Evolutionary conservation across 2,888 invertebrate species (phyloP), one percentile per base, ranked within the genome.

Genomic region (Drosophila trichaetosa): DNA sequence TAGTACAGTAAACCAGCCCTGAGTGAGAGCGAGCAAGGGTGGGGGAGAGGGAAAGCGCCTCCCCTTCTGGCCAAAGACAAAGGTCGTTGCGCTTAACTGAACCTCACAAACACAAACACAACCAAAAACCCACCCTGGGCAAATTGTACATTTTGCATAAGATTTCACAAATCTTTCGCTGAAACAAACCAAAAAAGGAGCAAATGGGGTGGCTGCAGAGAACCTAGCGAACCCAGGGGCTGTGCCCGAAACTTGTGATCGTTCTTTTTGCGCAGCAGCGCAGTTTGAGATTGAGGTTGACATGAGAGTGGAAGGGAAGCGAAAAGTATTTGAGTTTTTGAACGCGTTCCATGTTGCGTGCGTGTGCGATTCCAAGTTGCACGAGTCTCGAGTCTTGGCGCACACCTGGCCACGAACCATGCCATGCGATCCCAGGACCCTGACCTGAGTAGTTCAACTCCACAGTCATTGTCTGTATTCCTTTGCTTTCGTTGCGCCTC

Each of bases 381-480:
- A 85, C 90, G 91, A 89, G 77, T 76, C 74, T 89, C 89, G 90
- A 89, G 76, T 76, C 74, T 88, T 80, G 89, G 82, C 91, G 90
- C 91, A 89, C 91, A 91, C 91, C 91, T 91, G 91, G 91, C 75
- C 91, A 89, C 91, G 89, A 87, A 69, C 84, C 87, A 76, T 67
- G 82, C 73, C 79, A 82, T 87, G 79, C 76, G 83, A 83, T 80
- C 78, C 69, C 49, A 57, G 69, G 56, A 58, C 76, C 53, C 63
- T 49, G 63, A 68, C 71, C 79, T 74, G 69, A 63, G 65, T 62
- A 69, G 13, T 31, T 58, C 29, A 40, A 42, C 24, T 13, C 56
- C 18, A 46, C 46, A 46, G 18, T 7, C 33, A 40, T 48, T 48
- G 49, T 48, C 61, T 67, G 29, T 36, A 29, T 57, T 56, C 38